phyloP scores from a whole-genome alignment of 2,113 vertebrate genomes.

The Stomatorhinus ivindoensis region DNA sequence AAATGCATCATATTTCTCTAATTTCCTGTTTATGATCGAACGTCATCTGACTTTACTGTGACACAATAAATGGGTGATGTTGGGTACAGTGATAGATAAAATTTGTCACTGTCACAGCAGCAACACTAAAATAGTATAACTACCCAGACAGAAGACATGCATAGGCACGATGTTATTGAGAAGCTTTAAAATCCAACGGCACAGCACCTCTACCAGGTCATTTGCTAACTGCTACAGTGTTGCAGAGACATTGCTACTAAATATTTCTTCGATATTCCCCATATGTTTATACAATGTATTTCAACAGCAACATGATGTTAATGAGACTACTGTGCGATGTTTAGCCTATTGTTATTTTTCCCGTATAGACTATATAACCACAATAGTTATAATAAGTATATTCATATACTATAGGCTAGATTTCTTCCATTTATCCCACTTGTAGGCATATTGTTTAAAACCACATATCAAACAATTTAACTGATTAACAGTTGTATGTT shows the following conservation, averaged over 20 bases:
- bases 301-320: not conserved
- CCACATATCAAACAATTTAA: not conserved
- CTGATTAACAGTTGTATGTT: no score
- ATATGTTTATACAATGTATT: not conserved
- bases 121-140: not conserved
- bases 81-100: no score
- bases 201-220: not conserved
- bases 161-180: not conserved
- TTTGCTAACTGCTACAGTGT: no score
- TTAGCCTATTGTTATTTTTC: no score
- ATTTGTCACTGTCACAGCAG: no score
- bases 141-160: not conserved
- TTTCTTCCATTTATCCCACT: not conserved
- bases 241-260: not conserved
- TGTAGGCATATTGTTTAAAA: not conserved
- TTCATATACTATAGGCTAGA: not conserved
- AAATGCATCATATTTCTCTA: not conserved
- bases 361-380: not conserved
- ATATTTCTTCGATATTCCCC: not conserved
- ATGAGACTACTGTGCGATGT: not conserved
- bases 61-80: no score
- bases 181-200: not conserved
- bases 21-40: no score
- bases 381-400: not conserved
- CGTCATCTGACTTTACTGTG: no score